phyloP scores from a whole-genome alignment of 2,888 invertebrate genomes.

The Rotaria sp. region DNA sequence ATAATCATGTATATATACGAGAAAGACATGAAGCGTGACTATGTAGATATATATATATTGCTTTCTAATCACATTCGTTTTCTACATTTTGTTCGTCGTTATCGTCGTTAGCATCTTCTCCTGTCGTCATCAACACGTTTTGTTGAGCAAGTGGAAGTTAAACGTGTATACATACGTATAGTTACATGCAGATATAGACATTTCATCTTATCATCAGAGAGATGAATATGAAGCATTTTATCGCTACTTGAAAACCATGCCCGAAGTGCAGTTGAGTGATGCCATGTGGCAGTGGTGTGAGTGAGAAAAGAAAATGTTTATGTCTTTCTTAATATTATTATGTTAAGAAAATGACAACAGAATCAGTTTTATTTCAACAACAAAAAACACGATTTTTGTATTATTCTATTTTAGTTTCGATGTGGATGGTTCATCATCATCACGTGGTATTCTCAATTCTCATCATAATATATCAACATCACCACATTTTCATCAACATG shows the following conservation, averaged over 20 bases:
- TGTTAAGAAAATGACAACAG: neutral
- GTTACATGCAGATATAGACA: neutral
- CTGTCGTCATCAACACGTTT: neutral
- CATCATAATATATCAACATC: neutral
- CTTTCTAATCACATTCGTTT: neutral
- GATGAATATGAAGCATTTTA: neutral
- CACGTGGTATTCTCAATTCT: neutral
- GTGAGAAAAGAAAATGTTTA: neutral
- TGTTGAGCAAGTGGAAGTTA: neutral
- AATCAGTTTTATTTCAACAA: neutral
- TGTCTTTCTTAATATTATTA: neutral
- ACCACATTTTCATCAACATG: neutral
- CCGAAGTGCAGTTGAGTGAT: constrained; percentile 3
- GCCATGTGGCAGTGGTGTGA: neutral
- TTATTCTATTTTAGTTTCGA: neutral
- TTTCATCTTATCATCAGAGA: neutral
- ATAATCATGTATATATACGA: neutral
- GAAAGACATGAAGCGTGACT: neutral
- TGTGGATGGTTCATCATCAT: constrained; percentile 9
- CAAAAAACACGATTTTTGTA: neutral
- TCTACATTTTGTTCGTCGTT: neutral
- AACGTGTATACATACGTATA: neutral
- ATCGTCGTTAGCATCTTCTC: neutral
- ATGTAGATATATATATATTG: neutral
- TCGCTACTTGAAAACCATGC: neutral